Base-by-base conservation (phyloP, 2,113 vertebrate species). In the Dasyprocta punctata region DNA sequence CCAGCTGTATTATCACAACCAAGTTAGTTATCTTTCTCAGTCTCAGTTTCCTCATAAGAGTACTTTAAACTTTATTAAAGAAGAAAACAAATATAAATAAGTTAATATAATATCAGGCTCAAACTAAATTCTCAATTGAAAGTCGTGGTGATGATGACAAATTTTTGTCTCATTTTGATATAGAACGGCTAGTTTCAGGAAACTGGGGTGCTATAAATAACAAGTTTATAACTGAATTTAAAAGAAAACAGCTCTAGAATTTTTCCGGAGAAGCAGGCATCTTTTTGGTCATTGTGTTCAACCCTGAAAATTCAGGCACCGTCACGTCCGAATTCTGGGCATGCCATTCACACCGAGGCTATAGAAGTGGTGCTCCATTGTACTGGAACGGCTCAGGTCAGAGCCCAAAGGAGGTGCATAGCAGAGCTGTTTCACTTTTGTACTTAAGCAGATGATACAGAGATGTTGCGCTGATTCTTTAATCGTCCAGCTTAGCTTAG, bases 391-490 rank as follows among this genome's bases (percentile, higher is more conserved):
- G 16, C 20, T 0, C 33, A n/a, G 12, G 7, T 7, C 14, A 56
- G 9, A 65, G 12, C 11, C 52, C n/a, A n/a, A 10, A 26, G 1
- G 1, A 22, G 49, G 5, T 7, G 1, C 12, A 8, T 8, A 28
- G 17, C 20, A 38, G 3, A 33, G 86, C n/a, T 49, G 22, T 41
- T 89, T 91, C 20, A 67, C 7, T 44, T 89, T 94, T 61, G 10
- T 2, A 41, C 60, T 63, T 93, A 84, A 65, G 38, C 33, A 85
- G 6, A 56, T 60, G 67, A 84, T 41, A 60, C 19, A 89, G 36
- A 54, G 8, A 71, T 10, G 36, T 83, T 33, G n/a, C 71, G 33
- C 61, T 20, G 54, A 97, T 82, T 95, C 96, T 95, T 98, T 96
- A 86, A 71, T 67, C 52, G 54, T 4, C 30, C 7, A 33, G 33